Evolutionary conservation across 1,140 invertebrate species (phyloP).

Genomic region (Drosophila arizonae): DNA sequence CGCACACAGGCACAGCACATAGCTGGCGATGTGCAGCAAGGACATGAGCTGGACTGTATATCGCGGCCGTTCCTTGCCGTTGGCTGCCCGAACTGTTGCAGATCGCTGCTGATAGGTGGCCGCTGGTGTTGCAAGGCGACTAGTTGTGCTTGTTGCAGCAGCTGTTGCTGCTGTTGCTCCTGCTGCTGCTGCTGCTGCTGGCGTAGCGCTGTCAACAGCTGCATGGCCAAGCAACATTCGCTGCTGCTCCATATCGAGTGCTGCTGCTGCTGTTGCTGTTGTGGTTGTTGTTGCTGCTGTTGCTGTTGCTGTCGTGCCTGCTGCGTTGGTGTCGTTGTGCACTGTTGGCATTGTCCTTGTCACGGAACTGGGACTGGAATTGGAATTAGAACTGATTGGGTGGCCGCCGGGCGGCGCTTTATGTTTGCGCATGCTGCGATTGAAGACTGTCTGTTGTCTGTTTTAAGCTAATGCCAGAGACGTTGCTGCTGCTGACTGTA

Average conservation of each 20-base stretch:
- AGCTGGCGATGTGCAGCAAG: slow-evolving; percentile 74
- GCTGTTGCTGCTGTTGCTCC: slow-evolving; percentile 26
- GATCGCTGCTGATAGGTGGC: slow-evolving; percentile 41
- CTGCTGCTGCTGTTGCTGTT: slow-evolving; percentile 18
- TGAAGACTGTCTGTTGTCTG: slow-evolving; percentile 16
- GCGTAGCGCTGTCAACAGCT: slow-evolving; percentile 21
- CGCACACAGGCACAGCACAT: slow-evolving; percentile 76
- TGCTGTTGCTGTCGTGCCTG: slow-evolving; percentile 4
- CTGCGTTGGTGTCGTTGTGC: slow-evolving; percentile 25
- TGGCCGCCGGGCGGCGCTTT: slow-evolving; percentile 72
- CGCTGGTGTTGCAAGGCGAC: slow-evolving; percentile 62
- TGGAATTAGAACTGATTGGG: slow-evolving; percentile 15
- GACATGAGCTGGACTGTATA: slow-evolving; percentile 61
- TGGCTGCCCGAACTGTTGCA: slow-evolving; percentile 30
- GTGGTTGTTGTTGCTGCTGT: slow-evolving; percentile 16
- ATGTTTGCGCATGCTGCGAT: slow-evolving; percentile 67
- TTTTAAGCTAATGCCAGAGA: slow-evolving; percentile 23
- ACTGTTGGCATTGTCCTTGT: slow-evolving; percentile 61
- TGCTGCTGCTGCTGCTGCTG: slow-evolving; percentile 35
- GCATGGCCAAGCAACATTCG: slow-evolving; percentile 56
- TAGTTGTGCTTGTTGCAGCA: slow-evolving; percentile 28
- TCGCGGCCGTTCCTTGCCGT: slow-evolving; percentile 52
- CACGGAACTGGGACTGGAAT: slow-evolving; percentile 27
- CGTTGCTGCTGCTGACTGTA: background rate
- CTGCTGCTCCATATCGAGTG: slow-evolving; percentile 53